Conservation (phyloP, 2,888 invertebrate species). For the Hypsopygia costalis region DNA sequence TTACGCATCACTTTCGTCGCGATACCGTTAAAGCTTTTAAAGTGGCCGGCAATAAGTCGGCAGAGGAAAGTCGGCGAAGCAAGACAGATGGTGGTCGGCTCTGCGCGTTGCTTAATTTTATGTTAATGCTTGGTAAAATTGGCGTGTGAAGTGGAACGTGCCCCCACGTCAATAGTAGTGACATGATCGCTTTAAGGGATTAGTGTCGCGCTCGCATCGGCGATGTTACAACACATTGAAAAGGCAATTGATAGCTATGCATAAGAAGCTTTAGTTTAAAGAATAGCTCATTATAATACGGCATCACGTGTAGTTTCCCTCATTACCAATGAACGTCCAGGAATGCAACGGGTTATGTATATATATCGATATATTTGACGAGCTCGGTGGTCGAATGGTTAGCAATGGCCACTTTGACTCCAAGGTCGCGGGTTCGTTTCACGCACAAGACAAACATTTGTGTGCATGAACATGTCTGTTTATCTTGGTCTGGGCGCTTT, state of each 20-base stretch:
- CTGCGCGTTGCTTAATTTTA: conserved; percentile 47
- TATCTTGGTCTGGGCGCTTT: no score
- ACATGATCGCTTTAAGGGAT: conserved; percentile 13
- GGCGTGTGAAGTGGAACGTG: conserved; percentile 60
- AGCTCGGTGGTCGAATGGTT: no score
- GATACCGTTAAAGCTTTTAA: conserved; percentile 70
- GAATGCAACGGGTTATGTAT: no score
- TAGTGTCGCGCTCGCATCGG: conserved; percentile 2
- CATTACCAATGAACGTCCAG: no score
- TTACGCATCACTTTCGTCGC: conserved; percentile 68
- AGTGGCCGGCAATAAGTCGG: conserved; percentile 47
- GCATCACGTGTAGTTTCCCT: no score
- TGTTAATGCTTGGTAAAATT: conserved; percentile 46
- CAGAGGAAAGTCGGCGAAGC: conserved; percentile 59
- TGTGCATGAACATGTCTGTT: no score
- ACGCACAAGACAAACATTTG: no score
- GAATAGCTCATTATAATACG: no score
- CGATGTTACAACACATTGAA: neutral
- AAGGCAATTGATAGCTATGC: neutral
- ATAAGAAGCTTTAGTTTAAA: no score
- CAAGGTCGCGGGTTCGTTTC: no score
- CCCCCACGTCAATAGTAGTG: conserved; percentile 16
- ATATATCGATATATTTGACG: no score
- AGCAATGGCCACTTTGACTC: no score
- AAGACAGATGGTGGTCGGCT: conserved; percentile 48